These are phyloP conservation scores for Sminthopsis crassicaudata DNA, from an alignment of 2,113 vertebrate species.

Conservation along the genomic window DNA sequence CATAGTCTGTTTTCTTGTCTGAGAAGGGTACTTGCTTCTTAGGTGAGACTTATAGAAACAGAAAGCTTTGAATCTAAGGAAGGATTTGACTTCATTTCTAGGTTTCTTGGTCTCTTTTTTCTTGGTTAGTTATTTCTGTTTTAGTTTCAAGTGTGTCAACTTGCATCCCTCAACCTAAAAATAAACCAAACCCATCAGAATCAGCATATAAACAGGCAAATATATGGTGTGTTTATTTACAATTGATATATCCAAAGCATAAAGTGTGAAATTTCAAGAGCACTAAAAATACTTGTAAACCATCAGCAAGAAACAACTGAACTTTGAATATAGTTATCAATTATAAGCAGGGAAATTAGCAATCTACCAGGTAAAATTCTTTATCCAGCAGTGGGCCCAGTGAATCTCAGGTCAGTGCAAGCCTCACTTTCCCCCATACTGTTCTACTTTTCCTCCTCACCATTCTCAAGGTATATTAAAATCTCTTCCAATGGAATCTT, in stretches of 20 bases:
- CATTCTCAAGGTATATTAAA: background rate
- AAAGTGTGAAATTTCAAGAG: constrained; percentile 26
- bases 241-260: background rate
- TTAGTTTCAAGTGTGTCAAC: constrained; percentile 16
- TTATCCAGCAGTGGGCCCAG: background rate
- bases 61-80: background rate
- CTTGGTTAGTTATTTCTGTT: background rate
- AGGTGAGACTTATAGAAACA: background rate
- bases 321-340: background rate
- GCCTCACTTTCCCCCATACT: background rate
- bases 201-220: background rate
- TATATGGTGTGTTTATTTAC: constrained; percentile 35
- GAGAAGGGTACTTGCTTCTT: background rate
- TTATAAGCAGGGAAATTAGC: background rate
- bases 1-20: background rate
- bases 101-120: background rate
- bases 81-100: background rate
- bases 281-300: background rate
- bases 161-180: background rate
- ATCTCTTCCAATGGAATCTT: background rate
- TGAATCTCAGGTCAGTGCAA: background rate
- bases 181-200: background rate
- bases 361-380: background rate
- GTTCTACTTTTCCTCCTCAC: background rate
- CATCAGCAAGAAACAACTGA: background rate